These are phyloP conservation scores for Planococcus citri DNA, from an alignment of 1,140 invertebrate species.

Conservation along the genomic window DNA sequence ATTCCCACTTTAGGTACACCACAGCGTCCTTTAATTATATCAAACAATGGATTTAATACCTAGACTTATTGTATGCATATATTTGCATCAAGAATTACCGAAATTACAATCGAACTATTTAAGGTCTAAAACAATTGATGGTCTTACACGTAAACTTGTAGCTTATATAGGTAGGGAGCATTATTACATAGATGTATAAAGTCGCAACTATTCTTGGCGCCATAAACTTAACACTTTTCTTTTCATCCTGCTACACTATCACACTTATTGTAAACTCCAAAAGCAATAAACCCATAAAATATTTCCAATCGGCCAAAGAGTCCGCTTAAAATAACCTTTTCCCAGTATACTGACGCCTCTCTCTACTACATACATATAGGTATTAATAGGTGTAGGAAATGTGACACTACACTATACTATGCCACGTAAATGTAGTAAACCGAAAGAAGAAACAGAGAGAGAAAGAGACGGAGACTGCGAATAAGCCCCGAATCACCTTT, in stretches of 20 bases:
- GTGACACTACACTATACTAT: background rate
- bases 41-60: background rate
- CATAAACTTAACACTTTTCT: background rate
- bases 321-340: background rate
- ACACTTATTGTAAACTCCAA: background rate
- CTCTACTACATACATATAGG: too few relatives aligned
- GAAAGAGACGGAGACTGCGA: too few relatives aligned
- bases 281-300: constrained; percentile 4
- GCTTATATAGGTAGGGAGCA: too few relatives aligned
- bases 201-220: background rate
- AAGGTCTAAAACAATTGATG: too few relatives aligned
- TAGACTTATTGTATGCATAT: too few relatives aligned
- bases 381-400: background rate
- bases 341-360: background rate
- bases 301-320: background rate
- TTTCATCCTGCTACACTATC: background rate
- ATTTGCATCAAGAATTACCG: background rate
- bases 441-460: too few relatives aligned
- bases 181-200: too few relatives aligned
- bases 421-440: too few relatives aligned
- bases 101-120: background rate
- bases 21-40: background rate
- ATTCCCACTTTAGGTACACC: too few relatives aligned
- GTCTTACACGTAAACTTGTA: too few relatives aligned
- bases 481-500: background rate